Base-by-base conservation (phyloP, 2,797 vertebrate species). In the Falco rusticolus region DNA sequence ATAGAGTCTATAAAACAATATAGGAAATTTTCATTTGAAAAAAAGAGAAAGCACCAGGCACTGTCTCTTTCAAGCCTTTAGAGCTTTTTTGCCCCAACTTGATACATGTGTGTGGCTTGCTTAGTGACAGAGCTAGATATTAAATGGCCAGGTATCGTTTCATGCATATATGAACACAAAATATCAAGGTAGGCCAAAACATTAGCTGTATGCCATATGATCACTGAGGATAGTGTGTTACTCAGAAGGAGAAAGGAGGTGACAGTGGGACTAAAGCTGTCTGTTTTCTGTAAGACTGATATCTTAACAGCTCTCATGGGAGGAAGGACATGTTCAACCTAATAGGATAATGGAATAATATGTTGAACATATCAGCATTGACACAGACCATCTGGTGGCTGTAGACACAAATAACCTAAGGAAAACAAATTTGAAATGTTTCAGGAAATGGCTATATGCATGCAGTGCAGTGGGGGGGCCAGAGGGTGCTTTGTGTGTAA, bases 281-380 rank as follows among this genome's bases (percentile, higher is more conserved):
- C 71, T 93, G 89, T 92, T 72, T 92, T 94, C 80, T 87, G 24
- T 70, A 80, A 82, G 84, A 84, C 37, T 87, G 90, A 87, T 94
- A 83, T 87, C 80, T 94, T 94, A 93, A 96, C 89, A 95, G 56
- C 76, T 81, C 95, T 94, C 95, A 64, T 75, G 97, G 97, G 98
- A 98, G 98, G 98, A 98, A 98, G 96, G 97, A 83, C 97, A 96
- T 83, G 91, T 97, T 96, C 91, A 96, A 90, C 94, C 94, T 98
- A 98, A 98, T 98, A 98, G 96, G 96, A 96, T 98, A 97, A 98
- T 97, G 96, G 97, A 97, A 97, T 98, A 96, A 97, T 95, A 97
- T 90, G 96, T 88, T 75, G 94, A 96, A 96, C 86, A 66, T 95
- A 94, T 84, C 65, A 12, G 65, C 87, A 76, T 82, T 94, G 97